Base-by-base conservation (phyloP, 1,140 invertebrate genomes). In the Wiebesia pumilae region DNA sequence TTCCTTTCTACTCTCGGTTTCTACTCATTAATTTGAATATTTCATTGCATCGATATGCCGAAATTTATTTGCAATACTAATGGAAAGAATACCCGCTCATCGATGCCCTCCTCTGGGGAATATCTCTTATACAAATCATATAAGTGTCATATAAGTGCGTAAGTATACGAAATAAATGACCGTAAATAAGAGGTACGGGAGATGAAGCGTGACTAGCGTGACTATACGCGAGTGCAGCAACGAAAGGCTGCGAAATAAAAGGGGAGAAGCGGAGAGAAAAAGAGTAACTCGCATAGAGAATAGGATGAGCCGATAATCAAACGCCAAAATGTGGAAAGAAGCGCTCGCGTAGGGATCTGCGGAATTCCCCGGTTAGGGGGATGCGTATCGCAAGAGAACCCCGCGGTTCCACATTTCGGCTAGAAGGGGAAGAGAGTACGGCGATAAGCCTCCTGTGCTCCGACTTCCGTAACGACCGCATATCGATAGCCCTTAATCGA, bases 401-500 rank as follows among this genome's bases (percentile, higher is more conserved):
- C 43, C 77, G 77, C 43, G 90, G 88, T 89, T 91, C 89, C 90
- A 90, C 91, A 90, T 85, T 80, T 81, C 79, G 78, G 80, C 69
- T n/a, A 62, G 27, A 67, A 38, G 81, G 81, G 81, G 30, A 54
- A 6, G 35, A 27, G 88, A n/a, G n/a, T n/a, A 91, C 91, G 91
- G 91, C 91, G 93, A 94, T 94, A 94, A 94, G 92, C 93, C 89
- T 84, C 71, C 88, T 87, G 87, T 83, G 67, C 87, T 19, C 77
- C 81, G 87, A 87, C 89, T 91, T 90, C 90, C 92, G 90, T 90
- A 93, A 92, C 86, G 86, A 78, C 81, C 84, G 92, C 90, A 90
- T 90, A 92, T 93, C 92, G 92, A 93, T 93, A 92, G 89, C 87
- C 92, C 91, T 91, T 93, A 92, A 94, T 93, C 93, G 93, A 92